Conservation (phyloP, 2,113 vertebrate genomes). For the Neolamprologus toae region DNA sequence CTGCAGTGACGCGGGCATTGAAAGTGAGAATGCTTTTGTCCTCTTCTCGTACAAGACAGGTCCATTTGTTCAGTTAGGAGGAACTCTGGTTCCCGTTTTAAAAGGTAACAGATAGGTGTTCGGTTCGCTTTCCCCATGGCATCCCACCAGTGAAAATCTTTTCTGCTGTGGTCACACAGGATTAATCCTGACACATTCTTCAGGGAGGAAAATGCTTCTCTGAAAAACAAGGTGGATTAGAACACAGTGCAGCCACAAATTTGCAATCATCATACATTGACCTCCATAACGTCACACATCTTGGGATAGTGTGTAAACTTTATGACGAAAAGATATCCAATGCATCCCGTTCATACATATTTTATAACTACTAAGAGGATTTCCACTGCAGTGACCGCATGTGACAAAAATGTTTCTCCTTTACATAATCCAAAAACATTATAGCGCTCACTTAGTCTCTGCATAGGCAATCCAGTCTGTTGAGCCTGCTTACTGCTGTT, state of each 20-base stretch:
- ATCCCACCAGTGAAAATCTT: conserved; percentile 12
- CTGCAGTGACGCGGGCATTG: conserved; percentile 37
- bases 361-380: neutral
- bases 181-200: neutral
- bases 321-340: neutral
- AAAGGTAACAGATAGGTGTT: conserved; percentile 60
- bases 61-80: conserved; percentile 70
- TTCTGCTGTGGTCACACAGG: conserved; percentile 7
- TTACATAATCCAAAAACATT: neutral
- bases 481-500: conserved; percentile 25
- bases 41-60: conserved; percentile 49
- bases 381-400: neutral
- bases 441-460: neutral
- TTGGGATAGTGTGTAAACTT: neutral
- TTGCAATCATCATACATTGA: neutral
- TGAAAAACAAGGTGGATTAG: neutral
- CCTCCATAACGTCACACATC: neutral
- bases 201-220: neutral
- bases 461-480: neutral
- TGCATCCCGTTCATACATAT: neutral
- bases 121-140: conserved; percentile 42
- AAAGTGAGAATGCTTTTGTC: conserved; percentile 57
- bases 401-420: neutral
- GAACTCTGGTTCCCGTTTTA: conserved; percentile 53
- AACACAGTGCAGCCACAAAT: neutral